Conservation (phyloP, 2,797 vertebrate genomes). For the Fratercula arctica region DNA sequence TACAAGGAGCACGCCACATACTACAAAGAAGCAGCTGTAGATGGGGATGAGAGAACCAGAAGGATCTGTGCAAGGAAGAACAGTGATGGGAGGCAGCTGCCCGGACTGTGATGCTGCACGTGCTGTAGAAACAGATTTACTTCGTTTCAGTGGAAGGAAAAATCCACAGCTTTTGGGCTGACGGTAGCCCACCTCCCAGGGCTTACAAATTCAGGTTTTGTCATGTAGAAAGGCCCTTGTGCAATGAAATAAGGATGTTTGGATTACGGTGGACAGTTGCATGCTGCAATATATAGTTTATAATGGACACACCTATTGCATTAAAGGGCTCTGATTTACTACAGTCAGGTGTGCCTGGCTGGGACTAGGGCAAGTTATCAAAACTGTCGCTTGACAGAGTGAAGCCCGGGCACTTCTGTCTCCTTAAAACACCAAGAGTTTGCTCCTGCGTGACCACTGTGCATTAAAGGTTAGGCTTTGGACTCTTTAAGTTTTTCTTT, state of each 20-base stretch:
- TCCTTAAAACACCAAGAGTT: background rate
- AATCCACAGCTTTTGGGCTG: background rate
- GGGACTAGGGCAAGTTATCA: background rate
- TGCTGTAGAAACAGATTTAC: background rate
- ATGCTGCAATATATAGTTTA: background rate
- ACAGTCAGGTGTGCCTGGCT: background rate
- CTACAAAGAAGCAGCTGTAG: background rate
- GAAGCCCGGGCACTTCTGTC: background rate
- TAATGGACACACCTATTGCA: background rate
- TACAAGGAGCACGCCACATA: background rate
- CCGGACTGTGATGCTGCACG: accelerated
- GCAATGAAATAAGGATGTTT: background rate
- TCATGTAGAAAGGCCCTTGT: background rate
- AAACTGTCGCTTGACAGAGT: background rate
- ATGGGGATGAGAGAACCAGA: background rate
- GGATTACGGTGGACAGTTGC: background rate
- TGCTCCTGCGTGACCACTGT: background rate
- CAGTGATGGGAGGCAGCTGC: background rate
- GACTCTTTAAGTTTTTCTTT: background rate
- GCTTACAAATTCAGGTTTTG: background rate
- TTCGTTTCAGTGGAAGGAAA: background rate
- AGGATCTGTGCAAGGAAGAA: background rate
- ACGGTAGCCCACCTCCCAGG: background rate
- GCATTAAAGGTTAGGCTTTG: background rate
- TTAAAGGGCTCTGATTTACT: background rate